Conservation (phyloP, 2,888 invertebrate genomes). For the Rhingia campestris region DNA sequence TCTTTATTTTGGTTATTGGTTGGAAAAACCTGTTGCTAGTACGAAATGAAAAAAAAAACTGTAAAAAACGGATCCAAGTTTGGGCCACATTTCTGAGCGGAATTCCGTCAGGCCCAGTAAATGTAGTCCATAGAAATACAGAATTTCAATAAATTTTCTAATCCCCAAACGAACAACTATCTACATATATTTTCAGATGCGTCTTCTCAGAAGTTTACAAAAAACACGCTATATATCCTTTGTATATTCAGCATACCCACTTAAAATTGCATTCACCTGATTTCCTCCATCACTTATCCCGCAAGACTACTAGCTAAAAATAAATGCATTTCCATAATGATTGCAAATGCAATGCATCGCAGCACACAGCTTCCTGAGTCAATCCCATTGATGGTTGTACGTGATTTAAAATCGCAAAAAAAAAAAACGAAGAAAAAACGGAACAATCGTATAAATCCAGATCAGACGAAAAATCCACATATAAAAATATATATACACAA, state of each 20-base stretch:
- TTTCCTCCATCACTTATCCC: conserved; percentile 15
- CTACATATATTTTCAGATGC: too few relatives aligned
- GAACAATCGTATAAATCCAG: conserved; percentile 24
- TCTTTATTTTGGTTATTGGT: too few relatives aligned
- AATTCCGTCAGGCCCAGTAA: too few relatives aligned
- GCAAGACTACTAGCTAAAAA: conserved; percentile 2
- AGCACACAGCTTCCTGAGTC: conserved; percentile 31
- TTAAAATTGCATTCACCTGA: conserved; percentile 37
- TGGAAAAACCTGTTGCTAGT: too few relatives aligned
- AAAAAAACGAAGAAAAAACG: conserved; percentile 6
- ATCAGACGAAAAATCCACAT: neutral
- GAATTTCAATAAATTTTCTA: too few relatives aligned
- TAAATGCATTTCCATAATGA: conserved; percentile 44
- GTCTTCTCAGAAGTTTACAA: too few relatives aligned
- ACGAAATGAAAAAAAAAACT: too few relatives aligned
- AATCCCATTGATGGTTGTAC: conserved; percentile 48
- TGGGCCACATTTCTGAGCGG: too few relatives aligned
- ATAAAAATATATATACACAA: conserved; percentile 1
- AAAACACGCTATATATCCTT: too few relatives aligned
- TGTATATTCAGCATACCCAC: conserved; percentile 12
- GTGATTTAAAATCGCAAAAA: conserved; percentile 25
- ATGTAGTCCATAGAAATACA: too few relatives aligned
- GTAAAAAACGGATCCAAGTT: too few relatives aligned
- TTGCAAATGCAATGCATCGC: conserved; percentile 37
- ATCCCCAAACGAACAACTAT: too few relatives aligned